These are phyloP conservation scores for Chelmon rostratus DNA, from an alignment of 2,797 vertebrate species.

Conservation along the genomic window DNA sequence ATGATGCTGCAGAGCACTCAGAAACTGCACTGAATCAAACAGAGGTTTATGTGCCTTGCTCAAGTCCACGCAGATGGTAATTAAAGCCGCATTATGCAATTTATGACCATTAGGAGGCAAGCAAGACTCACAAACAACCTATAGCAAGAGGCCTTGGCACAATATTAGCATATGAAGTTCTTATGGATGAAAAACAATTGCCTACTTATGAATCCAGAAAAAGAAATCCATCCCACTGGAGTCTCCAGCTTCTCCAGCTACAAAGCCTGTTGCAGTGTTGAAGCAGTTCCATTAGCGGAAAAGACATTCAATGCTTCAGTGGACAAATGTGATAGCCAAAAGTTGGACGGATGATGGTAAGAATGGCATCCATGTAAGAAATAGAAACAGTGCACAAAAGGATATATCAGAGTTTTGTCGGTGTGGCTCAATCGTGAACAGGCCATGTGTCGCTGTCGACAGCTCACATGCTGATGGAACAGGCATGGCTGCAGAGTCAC, in stretches of 20 bases:
- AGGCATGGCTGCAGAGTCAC: constrained; percentile 22
- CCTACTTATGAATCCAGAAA: background rate
- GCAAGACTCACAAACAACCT: background rate
- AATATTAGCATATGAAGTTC: background rate
- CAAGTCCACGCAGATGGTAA: constrained; percentile 5
- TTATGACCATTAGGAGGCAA: background rate
- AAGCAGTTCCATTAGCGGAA: background rate
- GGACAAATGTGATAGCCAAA: constrained; percentile 1
- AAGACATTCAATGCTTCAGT: background rate
- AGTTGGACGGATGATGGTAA: background rate
- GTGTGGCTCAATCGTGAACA: constrained; percentile 16
- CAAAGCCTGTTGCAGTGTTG: background rate
- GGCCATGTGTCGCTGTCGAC: constrained; percentile 23
- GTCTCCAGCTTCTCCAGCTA: background rate
- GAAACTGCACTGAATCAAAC: constrained; percentile 20
- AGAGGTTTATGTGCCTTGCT: constrained; percentile 6
- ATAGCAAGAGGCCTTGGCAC: background rate
- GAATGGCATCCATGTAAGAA: background rate
- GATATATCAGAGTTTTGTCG: background rate
- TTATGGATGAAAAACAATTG: background rate
- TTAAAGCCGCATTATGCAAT: constrained; percentile 13
- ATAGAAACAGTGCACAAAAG: background rate
- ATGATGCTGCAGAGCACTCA: background rate
- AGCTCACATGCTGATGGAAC: constrained; percentile 27
- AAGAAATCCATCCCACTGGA: background rate